Evolutionary conservation across 2,888 invertebrate genomes (phyloP), one percentile per base, ranked within the genome.

Genomic region (Polietes domitor): DNA sequence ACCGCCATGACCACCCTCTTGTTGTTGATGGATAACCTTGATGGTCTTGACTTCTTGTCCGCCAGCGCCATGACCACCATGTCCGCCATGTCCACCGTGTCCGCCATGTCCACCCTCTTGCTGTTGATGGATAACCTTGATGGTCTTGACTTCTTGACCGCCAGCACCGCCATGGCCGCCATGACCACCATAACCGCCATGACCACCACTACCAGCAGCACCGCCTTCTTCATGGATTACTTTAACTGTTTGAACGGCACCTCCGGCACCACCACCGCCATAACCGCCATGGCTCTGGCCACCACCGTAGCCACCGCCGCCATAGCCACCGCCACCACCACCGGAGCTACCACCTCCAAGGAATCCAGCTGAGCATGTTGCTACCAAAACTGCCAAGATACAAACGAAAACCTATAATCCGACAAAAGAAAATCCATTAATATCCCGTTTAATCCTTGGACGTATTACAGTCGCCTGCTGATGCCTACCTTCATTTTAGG

Each of bases 141-240:
- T 85, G 2, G 88, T 88, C 79, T 88, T 88, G 1, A 87, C 82
- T 71, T 87, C 88, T 74, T 87, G 87, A 43, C 78, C 82, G n/a
- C 61, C 74, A 37, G 63, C 73, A 21, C 75, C 82, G 58, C 61
- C 77, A 73, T 61, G 77, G 19, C 70, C 78, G 2, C 70, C 78
- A 58, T 47, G 24, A 12, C 65, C 74, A 2, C 70, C 43, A 77
- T 73, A 6, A 79, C 41, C 19, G 75, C 58, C 17, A 63, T 55
- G 19, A 15, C 80, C 50, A 26, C 47, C 15, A 74, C 58, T 83
- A 85, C 37, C 32, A 10, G 76, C 74, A 6, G 86, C 87, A 71
- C 70, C 72, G 47, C 50, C 71, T 47, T 58, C 37, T 63, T 85
- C 77, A 37, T 85, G 85, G 6, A 85, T 77, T 2, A 85, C 83